Evolutionary conservation across 1,140 invertebrate genomes (phyloP).

Genomic region (Delia radicum): DNA sequence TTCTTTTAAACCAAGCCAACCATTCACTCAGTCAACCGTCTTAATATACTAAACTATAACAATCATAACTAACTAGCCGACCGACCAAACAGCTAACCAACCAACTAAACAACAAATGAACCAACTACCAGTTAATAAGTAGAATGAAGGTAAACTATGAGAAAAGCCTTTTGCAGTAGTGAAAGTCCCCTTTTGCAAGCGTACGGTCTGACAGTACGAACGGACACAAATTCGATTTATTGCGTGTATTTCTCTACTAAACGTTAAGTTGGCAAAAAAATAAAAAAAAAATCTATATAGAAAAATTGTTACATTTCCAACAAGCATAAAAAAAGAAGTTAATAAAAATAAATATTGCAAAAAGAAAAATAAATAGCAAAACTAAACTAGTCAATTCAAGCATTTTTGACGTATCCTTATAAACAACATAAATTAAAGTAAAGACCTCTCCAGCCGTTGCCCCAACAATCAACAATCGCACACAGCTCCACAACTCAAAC

Average conservation of each 20-base stretch:
- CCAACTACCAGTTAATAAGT: neutral
- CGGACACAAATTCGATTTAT: constrained; percentile 21
- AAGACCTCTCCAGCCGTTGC: too few species aligned
- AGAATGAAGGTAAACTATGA: neutral
- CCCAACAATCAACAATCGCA: neutral
- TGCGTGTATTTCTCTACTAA: constrained; percentile 9
- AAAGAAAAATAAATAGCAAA: neutral
- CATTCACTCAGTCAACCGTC: neutral
- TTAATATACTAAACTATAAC: neutral
- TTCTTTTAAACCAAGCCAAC: neutral
- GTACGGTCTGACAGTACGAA: neutral
- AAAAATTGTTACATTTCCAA: neutral
- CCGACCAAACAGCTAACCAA: neutral
- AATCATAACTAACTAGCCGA: constrained; percentile 2
- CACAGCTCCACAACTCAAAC: neutral
- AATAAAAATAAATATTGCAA: neutral
- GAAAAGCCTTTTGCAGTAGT: neutral
- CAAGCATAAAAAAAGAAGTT: neutral
- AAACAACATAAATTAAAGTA: too few species aligned
- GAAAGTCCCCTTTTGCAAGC: constrained; percentile 10
- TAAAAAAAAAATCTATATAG: neutral
- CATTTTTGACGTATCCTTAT: neutral
- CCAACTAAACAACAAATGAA: neutral
- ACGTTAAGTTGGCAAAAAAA: neutral
- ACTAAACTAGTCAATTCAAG: neutral